Conservation (phyloP, 2,113 vertebrate genomes). For the Hippocampus abdominalis region DNA sequence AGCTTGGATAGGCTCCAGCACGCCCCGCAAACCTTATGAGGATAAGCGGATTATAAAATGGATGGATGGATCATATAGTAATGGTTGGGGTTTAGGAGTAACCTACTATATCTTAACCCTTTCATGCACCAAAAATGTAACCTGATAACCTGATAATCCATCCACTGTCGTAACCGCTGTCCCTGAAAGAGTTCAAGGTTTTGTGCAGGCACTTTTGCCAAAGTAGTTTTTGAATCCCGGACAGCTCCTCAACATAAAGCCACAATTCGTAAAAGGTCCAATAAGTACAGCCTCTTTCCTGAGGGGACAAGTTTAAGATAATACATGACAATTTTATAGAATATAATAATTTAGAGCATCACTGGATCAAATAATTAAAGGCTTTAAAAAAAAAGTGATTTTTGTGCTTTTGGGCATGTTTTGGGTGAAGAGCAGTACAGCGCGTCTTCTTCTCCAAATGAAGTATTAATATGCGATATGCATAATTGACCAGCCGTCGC, state of each 20-base stretch:
- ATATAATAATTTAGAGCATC: conserved; percentile 72
- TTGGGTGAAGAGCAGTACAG: conserved; percentile 9
- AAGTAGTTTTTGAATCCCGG: no score
- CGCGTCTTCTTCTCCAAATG: conserved; percentile 41
- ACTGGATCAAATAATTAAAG: conserved; percentile 77
- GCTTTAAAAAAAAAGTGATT: conserved; percentile 59
- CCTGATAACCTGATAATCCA: no score
- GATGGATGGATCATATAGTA: no score
- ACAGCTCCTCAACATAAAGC: neutral
- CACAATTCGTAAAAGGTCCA: neutral
- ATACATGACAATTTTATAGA: neutral
- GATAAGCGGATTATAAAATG: no score
- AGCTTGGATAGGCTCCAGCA: no score
- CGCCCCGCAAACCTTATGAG: no score
- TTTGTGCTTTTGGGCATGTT: conserved; percentile 46
- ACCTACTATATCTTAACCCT: no score
- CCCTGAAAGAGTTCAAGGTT: no score
- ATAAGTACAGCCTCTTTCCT: conserved; percentile 45
- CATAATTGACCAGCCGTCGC: conserved; percentile 56
- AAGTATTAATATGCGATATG: conserved; percentile 62
- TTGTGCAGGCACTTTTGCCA: no score
- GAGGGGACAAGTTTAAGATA: conserved; percentile 49
- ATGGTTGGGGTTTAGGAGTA: no score
- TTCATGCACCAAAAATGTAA: no score
- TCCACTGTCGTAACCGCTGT: no score